Evolutionary conservation across 1,140 invertebrate genomes (phyloP), one percentile per base, ranked within the genome.

Genomic region (Bombus waltoni): DNA sequence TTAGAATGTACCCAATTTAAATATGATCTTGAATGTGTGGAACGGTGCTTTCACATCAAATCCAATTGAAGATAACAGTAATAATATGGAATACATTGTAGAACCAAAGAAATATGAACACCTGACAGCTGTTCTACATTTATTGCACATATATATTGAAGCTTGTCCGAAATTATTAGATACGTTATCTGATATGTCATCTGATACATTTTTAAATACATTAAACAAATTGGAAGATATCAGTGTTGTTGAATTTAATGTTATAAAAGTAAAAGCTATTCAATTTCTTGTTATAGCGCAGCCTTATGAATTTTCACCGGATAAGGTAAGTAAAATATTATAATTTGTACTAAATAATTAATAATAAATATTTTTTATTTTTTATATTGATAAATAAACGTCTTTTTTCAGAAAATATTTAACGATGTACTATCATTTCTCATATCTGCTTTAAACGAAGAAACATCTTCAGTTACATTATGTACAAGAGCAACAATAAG

Each of bases 181-280:
- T 89, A 80, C n/a, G 77, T 85, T 79, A 11, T 66, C 75, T 4
- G 86, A 93, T 42, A 83, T 94, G 18, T 88, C 95, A 38, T 92
- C 95, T 0, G 88, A 85, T 11, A 86, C 92, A 25, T 82, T 96
- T 11, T 84, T 91, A 70, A 65, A 73, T 22, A 87, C 6, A 81
- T 88, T 91, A n/a, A 79, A 90, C 32, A 65, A 89, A 70, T 47
- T 93, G 8, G 90, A 94, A 68, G 88, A 89, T 75, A 89, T 68
- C 57, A 59, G 47, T n/a, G 38, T 68, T 0, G 80, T 94, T 70
- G 93, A 94, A 42, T 87, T 94, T 59, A 94, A 95, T 62, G 88
- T 95, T 78, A 94, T 97, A 80, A 96, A 97, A 94, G 94, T 97
- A 3, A 97, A 97, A 94, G 95, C 96, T 3, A 96, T 97, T 25